Evolutionary conservation across 2,797 vertebrate genomes (phyloP).

Genomic region (Halcyon leucocephala): DNA sequence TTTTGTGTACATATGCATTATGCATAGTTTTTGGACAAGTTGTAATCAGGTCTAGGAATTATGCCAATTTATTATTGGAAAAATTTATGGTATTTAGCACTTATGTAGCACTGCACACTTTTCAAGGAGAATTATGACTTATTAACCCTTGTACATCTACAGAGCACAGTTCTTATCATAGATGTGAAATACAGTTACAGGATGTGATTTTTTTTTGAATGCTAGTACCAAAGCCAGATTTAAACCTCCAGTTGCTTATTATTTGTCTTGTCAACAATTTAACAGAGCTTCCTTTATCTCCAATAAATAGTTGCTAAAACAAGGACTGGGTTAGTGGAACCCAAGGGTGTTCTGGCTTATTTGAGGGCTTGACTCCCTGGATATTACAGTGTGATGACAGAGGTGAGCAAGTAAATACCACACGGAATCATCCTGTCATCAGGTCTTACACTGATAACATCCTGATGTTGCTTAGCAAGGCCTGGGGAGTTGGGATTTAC

Average conservation of each 20-base stretch:
- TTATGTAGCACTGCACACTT: background rate
- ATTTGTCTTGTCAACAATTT: background rate
- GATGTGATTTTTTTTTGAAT: background rate
- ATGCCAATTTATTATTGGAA: conserved; percentile 3
- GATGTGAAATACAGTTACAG: background rate
- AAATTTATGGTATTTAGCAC: background rate
- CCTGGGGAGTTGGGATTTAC: background rate
- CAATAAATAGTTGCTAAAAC: background rate
- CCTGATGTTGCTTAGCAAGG: background rate
- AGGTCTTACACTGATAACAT: background rate
- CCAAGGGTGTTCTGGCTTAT: background rate
- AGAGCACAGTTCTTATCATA: background rate
- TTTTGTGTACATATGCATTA: conserved; percentile 29
- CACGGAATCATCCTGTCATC: background rate
- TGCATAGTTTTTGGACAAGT: background rate
- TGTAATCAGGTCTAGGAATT: conserved; percentile 38
- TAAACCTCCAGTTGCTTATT: background rate
- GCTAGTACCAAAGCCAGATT: background rate
- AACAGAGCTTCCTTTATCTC: background rate
- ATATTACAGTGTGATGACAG: background rate
- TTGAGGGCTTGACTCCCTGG: background rate
- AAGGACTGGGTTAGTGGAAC: background rate
- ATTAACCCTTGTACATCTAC: background rate
- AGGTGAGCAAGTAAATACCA: background rate
- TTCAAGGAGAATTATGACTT: background rate